phyloP scores from a whole-genome alignment of 2,888 invertebrate genomes.

The Caenorhabditis imperialis region DNA sequence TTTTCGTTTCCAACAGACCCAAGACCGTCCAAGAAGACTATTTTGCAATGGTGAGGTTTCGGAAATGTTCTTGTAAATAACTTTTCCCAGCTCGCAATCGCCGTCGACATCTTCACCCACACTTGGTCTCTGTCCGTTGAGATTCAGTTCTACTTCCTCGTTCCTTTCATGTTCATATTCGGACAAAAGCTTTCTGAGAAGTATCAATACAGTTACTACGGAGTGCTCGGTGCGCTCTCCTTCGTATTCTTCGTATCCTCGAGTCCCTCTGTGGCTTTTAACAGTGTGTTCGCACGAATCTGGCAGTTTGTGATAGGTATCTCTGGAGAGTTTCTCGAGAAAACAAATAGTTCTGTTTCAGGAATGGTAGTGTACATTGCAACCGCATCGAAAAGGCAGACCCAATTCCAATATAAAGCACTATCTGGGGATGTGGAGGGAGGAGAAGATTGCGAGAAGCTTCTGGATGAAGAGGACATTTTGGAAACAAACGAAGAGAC shows the following conservation, averaged over 20 bases:
- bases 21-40: slow-evolving; percentile 20
- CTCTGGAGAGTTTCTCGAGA: no score
- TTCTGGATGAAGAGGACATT: slow-evolving; percentile 10
- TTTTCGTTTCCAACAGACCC: slow-evolving; percentile 31
- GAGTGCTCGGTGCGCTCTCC: slow-evolving; percentile 8
- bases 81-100: slow-evolving; percentile 19
- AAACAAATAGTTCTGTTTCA: background rate
- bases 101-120: slow-evolving; percentile 41
- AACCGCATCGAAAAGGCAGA: slow-evolving; percentile 1
- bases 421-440: background rate
- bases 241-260: slow-evolving; percentile 2
- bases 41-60: slow-evolving; percentile 9
- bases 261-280: slow-evolving; percentile 15
- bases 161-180: slow-evolving; percentile 22
- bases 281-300: slow-evolving; percentile 38
- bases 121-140: slow-evolving; percentile 48
- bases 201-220: slow-evolving; percentile 8
- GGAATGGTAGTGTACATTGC: slow-evolving; percentile 12
- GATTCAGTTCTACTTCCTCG: slow-evolving; percentile 43
- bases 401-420: slow-evolving; percentile 9
- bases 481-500: slow-evolving; percentile 3
- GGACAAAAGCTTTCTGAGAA: slow-evolving; percentile 6
- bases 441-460: background rate
- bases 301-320: slow-evolving; percentile 48
- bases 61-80: background rate